A percentile compares a stretch with the other conserved stretches of the same genome.
Evolutionary conservation across 2,888 invertebrate genomes (phyloP).

Genomic region (Liopterus haemorrhoidalis): DNA sequence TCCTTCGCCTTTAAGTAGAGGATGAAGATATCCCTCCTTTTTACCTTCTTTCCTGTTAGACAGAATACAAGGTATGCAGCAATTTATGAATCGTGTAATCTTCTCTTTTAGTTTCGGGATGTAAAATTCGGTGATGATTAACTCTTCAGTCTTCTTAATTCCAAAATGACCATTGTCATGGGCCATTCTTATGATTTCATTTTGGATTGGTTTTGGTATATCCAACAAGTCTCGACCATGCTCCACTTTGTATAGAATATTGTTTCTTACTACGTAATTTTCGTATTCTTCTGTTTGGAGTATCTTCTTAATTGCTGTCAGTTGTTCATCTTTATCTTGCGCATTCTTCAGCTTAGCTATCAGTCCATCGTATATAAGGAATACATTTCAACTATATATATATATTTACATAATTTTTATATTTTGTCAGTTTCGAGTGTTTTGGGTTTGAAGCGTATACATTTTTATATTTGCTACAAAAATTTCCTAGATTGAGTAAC

Average conservation of each 20-base stretch:
- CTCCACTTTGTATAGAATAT: conserved; percentile 13
- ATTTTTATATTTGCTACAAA: no score
- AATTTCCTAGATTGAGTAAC: no score
- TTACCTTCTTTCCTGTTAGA: conserved; percentile 22
- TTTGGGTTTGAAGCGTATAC: no score
- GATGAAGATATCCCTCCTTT: conserved; percentile 15
- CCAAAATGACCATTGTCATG: conserved; percentile 26
- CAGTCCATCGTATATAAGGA: no score
- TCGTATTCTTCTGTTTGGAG: conserved; percentile 20
- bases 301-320: conserved; percentile 20
- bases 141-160: conserved; percentile 19
- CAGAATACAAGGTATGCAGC: conserved; percentile 22
- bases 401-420: no score
- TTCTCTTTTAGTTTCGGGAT: conserved; percentile 24
- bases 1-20: conserved; percentile 19
- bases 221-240: conserved; percentile 12
- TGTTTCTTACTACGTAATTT: conserved; percentile 19
- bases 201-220: conserved; percentile 19
- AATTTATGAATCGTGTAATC: conserved; percentile 16
- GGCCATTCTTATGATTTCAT: conserved; percentile 15
- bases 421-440: no score
- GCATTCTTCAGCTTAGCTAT: conserved; percentile 3
- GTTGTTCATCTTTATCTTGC: conserved; percentile 24
- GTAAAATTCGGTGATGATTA: conserved; percentile 16
- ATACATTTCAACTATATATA: no score